Evolutionary conservation across 92 coral and sea anemone species (phyloP).

Genomic region (Pocillopora grandis): DNA sequence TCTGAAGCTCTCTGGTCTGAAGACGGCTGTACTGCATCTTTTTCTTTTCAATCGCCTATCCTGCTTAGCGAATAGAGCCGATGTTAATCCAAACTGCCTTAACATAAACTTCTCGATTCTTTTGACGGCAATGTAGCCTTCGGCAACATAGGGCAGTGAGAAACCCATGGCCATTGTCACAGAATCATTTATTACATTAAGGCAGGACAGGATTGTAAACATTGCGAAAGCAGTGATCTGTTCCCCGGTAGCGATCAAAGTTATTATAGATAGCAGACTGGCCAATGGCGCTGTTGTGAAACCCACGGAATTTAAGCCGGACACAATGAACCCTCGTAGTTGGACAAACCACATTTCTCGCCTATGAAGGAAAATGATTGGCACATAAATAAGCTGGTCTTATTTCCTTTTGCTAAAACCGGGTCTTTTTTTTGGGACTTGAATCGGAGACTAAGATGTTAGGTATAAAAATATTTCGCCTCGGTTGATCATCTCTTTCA

Average conservation of each 20-base stretch:
- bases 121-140: neutral
- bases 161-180: neutral
- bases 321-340: neutral
- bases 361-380: neutral
- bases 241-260: slow-evolving; percentile 1
- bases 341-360: slow-evolving; percentile 11
- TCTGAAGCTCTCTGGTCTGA: slow-evolving; percentile 12
- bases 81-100: neutral
- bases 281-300: slow-evolving; percentile 21
- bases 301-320: neutral
- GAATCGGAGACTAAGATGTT: no score
- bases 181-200: neutral
- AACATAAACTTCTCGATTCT: slow-evolving; percentile 11
- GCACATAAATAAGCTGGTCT: no score
- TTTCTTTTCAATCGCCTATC: neutral
- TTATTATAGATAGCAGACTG: neutral
- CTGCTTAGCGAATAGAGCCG: neutral
- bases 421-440: no score
- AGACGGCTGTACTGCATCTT: neutral
- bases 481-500: no score
- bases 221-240: neutral
- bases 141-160: neutral
- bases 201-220: slow-evolving; percentile 12
- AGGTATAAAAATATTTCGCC: no score
- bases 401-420: no score